Evolutionary conservation across 1,140 invertebrate species (phyloP).

Genomic region (Drosophila lacertosa): DNA sequence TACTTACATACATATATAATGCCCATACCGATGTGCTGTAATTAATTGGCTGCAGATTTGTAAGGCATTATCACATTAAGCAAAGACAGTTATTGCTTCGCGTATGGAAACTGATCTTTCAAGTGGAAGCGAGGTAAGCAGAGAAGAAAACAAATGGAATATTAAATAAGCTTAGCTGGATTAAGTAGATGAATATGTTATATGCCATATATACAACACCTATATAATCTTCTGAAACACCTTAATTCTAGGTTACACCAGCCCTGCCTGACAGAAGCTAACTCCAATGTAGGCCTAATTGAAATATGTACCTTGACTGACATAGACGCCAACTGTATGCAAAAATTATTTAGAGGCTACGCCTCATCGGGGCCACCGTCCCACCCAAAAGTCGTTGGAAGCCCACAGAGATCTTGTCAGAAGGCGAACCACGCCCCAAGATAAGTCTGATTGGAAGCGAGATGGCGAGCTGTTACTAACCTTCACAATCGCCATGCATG

Average conservation of each 20-base stretch:
- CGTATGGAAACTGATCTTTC: not conserved
- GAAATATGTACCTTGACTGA: slow-evolving; percentile 66
- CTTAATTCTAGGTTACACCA: not conserved
- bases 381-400: slow-evolving; percentile 33
- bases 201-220: not conserved
- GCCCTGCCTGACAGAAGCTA: not conserved
- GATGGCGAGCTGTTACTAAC: slow-evolving; percentile 76
- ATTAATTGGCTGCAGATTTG: slow-evolving; percentile 71
- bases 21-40: slow-evolving; percentile 27
- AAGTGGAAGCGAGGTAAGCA: slow-evolving; percentile 7
- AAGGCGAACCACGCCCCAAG: slow-evolving; percentile 39
- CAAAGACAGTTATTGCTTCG: slow-evolving; percentile 33
- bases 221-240: not conserved
- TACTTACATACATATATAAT: slow-evolving; percentile 27
- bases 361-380: slow-evolving; percentile 24
- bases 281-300: slow-evolving; percentile 51
- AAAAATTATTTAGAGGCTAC: slow-evolving; percentile 31
- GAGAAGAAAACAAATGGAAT: slow-evolving; percentile 1
- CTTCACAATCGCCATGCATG: slow-evolving; percentile 88
- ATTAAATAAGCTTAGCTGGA: slow-evolving; percentile 18
- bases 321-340: slow-evolving; percentile 67
- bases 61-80: slow-evolving; percentile 59
- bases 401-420: slow-evolving; percentile 39
- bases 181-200: slow-evolving; percentile 5
- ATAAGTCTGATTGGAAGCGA: slow-evolving; percentile 44